phyloP scores from a whole-genome alignment of 2,888 invertebrate genomes.

The Bellardia pandia region DNA sequence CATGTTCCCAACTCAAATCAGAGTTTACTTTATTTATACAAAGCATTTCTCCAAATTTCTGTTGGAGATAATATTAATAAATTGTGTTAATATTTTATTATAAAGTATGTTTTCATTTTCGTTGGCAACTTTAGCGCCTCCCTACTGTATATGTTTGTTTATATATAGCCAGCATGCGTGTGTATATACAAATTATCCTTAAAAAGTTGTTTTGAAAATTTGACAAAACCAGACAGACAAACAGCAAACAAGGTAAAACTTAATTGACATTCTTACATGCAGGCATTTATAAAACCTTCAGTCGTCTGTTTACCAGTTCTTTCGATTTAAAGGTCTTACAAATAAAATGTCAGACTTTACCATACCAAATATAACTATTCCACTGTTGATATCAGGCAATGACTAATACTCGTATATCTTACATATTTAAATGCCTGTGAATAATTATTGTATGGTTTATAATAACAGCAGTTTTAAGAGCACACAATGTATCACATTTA shows the following conservation, averaged over 20 bases:
- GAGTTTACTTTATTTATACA: too few relatives aligned
- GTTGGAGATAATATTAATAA: too few relatives aligned
- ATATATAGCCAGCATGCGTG: neutral
- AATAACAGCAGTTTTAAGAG: too few relatives aligned
- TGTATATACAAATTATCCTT: neutral
- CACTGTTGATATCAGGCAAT: slow-evolving; percentile 5
- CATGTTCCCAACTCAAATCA: too few relatives aligned
- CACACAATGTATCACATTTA: too few relatives aligned
- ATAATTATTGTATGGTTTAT: too few relatives aligned
- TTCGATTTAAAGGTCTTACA: neutral
- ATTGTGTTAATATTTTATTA: too few relatives aligned
- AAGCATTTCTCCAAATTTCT: too few relatives aligned
- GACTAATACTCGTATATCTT: neutral
- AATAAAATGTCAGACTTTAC: neutral
- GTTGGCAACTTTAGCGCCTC: too few relatives aligned
- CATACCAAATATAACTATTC: neutral
- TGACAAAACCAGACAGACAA: slow-evolving; percentile 39
- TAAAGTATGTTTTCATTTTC: too few relatives aligned
- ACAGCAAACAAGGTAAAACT: slow-evolving; percentile 4
- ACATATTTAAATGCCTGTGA: too few relatives aligned
- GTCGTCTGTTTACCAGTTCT: neutral
- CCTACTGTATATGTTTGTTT: too few relatives aligned
- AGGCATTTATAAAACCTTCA: neutral
- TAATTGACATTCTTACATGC: neutral
- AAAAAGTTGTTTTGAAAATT: neutral